Evolutionary conservation across 1,140 invertebrate genomes (phyloP), one percentile per base, ranked within the genome.

Genomic region (Manduca sexta): DNA sequence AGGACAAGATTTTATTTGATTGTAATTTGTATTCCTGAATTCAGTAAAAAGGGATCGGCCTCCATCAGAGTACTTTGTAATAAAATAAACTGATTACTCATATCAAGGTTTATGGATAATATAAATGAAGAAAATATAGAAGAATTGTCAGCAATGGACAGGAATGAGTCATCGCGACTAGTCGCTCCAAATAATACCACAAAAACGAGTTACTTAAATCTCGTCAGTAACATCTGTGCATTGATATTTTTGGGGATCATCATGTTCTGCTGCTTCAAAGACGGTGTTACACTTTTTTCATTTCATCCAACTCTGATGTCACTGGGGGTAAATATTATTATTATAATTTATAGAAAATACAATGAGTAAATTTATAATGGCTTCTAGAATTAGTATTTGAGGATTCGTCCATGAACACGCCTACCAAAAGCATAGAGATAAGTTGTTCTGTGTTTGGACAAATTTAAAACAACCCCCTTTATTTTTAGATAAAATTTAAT

Each of bases 301-400:
- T 86, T 85, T 60, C 85, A 87, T 59, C 85, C 85, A 4, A 77
- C 56, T 10, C 51, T 74, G 8, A 85, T 85, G 82, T 56, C 74
- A 34, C 40, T 82, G 17, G 75, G 74, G 39, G 78, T 82, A 67
- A 74, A 73, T 71, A 43, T 40, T 33, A 1, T 35, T 35, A n/a
- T n/a, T 35, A 11, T 11, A 14, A 4, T 8, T 35, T 11, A 11
- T 35, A 14, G n/a, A n/a, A n/a, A n/a, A n/a, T n/a, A n/a, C n/a
- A n/a, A n/a, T n/a, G n/a, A n/a, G n/a, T n/a, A n/a, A n/a, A n/a
- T n/a, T n/a, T n/a, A n/a, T n/a, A n/a, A n/a, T n/a, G n/a, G n/a
- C n/a, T n/a, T n/a, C n/a, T n/a, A n/a, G n/a, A n/a, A n/a, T n/a
- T n/a, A n/a, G n/a, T n/a, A n/a, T n/a, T n/a, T n/a, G n/a, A n/a